Evolutionary conservation across 2,888 invertebrate genomes (phyloP), one percentile per base, ranked within the genome.

Genomic region (Drosophila ezoana): DNA sequence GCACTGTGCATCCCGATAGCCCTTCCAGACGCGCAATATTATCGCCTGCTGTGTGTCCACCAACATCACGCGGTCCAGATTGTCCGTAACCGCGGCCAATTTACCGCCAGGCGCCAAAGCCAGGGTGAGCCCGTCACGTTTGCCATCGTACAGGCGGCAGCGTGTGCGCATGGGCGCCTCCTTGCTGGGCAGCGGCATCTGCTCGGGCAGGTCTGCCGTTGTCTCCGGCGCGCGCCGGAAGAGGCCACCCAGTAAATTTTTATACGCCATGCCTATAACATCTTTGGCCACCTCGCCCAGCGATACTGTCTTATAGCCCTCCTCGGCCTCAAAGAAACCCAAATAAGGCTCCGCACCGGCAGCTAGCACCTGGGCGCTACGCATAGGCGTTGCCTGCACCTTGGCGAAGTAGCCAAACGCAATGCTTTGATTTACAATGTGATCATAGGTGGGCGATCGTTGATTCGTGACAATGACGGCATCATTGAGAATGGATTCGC

Each of bases 1-100:
- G 91, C 98, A 97, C 90, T 99, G 97, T 0, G 99, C 98, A 90
- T 99, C 98, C 53, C 99, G 94, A 91, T 98, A 99, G 4, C 99
- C 99, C 93, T 99, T 99, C 94, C 98, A 98, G 90, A 98, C 95
- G 54, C 97, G 94, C 40, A 98, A 93, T 23, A 96, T 95, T 56
- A 96, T 94, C 1, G 98, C 97, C 76, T 94, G 94, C 49, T 94
- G 94, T 13, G 97, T 95, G 92, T 99, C 98, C 35, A 99, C 92
- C 14, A 99, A 93, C 44, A 96, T 94, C 0, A 99, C 96, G 62
- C 99, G 94, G 28, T 98, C 98, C 87, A 97, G 94, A 79, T 95
- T 95, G 92, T 99, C 99, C 0, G 96, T 94, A 43, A 97, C 93
- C 0, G 96, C 97, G 0, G 97, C 97, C 4, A 98, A 93, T 33